Evolutionary conservation across 1,140 invertebrate genomes (phyloP), one percentile per base, ranked within the genome.

Genomic region (Daktulosphaira vitifoliae): DNA sequence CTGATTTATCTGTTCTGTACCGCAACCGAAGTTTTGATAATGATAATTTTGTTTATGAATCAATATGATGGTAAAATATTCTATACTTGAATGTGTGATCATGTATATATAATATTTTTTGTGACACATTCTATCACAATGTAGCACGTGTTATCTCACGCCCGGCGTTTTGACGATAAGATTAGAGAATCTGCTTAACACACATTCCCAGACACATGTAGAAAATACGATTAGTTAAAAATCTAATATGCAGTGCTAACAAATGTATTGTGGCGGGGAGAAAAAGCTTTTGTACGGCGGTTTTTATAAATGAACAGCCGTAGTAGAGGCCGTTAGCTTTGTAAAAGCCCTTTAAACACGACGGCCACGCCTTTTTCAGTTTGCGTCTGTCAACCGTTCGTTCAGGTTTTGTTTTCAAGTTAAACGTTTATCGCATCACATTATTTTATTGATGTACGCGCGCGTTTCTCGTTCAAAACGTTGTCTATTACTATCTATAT

Each of bases 281-380:
- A 8, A 20, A 2, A 59, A 46, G 16, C 25, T 62, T 26, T 48
- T 62, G 54, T 46, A 29, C 26, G 49, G 15, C 39, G 39, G 9
- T n/a, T 7, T 37, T 44, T 15, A 44, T 4, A 44, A 16, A 11
- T n/a, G 39, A n/a, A 16, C 39, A 15, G 4, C 39, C 9, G 11
- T 15, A n/a, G n/a, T n/a, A n/a, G n/a, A n/a, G n/a, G 15, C 13
- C 42, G 56, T 59, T 56, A 22, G 38, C 25, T 5, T 23, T 18
- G 56, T 25, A 62, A 62, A 62, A 39, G 56, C 56, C 20, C 56
- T 46, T 48, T 62, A 29, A 39, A 48, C 42, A 39, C 42, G 56
- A 48, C 42, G 56, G n/a, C 56, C 56, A 62, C 56, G 56, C 56
- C 56, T 62, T 62, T 59, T 62, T 62, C 56, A 62, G 56, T 62